phyloP scores from a whole-genome alignment of 2,113 vertebrate species.

The Halichoerus grypus region DNA sequence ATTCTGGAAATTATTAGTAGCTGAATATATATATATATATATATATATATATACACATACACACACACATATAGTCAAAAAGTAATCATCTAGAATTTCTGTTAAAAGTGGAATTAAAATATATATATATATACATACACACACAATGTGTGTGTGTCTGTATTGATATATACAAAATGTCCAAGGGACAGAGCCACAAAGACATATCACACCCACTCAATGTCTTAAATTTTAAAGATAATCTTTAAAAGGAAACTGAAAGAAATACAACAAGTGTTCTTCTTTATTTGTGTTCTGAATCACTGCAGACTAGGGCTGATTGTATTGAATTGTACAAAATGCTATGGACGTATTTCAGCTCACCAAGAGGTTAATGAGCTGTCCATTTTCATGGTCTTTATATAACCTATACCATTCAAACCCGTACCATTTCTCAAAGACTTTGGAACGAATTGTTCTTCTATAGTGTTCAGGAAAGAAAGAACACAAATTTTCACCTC shows the following conservation, averaged over 20 bases:
- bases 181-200: not conserved
- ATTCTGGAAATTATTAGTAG: not conserved
- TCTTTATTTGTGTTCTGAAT: not conserved
- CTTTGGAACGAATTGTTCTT: not conserved
- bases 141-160: not conserved
- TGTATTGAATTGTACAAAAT: not conserved
- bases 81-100: not conserved
- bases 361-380: not conserved
- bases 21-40: not conserved
- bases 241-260: conserved; percentile 21
- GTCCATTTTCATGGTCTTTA: not conserved
- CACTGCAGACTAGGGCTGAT: not conserved
- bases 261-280: not conserved
- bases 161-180: not conserved
- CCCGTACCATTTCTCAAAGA: not conserved
- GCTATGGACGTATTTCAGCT: not conserved
- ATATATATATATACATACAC: not conserved
- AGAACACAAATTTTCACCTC: not conserved
- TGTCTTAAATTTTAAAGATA: not conserved
- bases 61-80: not conserved
- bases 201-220: not conserved
- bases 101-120: not conserved
- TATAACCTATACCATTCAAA: not conserved
- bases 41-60: not conserved
- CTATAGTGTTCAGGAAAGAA: not conserved